Conservation (phyloP, 2,113 vertebrate genomes). For the Neodon shergylaensis region DNA sequence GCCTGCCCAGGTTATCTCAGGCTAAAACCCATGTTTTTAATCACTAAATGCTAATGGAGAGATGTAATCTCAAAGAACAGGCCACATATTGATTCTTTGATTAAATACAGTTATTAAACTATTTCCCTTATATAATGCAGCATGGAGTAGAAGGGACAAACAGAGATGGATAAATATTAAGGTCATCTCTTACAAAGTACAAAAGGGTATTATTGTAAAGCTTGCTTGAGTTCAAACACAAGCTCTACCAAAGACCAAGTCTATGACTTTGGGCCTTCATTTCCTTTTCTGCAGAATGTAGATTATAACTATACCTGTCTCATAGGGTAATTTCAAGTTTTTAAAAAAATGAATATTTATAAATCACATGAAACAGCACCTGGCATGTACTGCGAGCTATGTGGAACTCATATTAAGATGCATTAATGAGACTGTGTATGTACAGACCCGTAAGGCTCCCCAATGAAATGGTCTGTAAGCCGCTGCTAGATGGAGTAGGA, state of each 20-base stretch:
- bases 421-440: not conserved
- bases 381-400: not conserved
- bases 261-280: not conserved
- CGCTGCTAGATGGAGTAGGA: not conserved
- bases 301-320: not conserved
- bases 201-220: not conserved
- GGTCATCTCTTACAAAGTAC: not conserved
- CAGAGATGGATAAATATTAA: not conserved
- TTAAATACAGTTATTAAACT: conserved; percentile 32
- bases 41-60: not conserved
- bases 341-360: not conserved
- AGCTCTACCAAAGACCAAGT: not conserved
- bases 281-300: not conserved
- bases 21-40: conserved; percentile 13
- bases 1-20: not conserved
- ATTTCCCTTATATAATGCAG: not conserved
- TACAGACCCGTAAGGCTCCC: not conserved
- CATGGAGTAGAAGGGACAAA: not conserved
- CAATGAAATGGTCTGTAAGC: not conserved
- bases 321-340: not conserved
- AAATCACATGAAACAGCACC: conserved; percentile 1
- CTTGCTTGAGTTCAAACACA: not conserved
- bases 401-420: not conserved
- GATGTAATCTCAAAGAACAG: not conserved
- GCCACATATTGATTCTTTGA: not conserved